These are phyloP conservation scores for Drosophila kepulauana DNA, from an alignment of 1,140 invertebrate species.

Conservation along the genomic window DNA sequence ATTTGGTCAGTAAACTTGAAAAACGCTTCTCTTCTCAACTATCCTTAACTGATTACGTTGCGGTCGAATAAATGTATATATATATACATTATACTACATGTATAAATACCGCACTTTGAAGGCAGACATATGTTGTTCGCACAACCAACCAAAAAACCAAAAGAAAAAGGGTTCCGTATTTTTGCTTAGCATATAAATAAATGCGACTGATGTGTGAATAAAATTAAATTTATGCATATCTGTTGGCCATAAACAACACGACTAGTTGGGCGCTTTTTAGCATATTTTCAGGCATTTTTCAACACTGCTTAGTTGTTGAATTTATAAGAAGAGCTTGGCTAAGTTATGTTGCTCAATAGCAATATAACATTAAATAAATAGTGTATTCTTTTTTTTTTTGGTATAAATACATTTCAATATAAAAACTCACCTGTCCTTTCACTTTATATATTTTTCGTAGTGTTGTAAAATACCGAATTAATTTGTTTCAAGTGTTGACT, in stretches of 20 bases:
- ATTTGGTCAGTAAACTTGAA: slow-evolving; percentile 47
- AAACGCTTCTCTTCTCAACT: slow-evolving; percentile 12
- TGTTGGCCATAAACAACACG: not conserved
- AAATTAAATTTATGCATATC: slow-evolving; percentile 8
- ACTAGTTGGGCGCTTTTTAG: not conserved
- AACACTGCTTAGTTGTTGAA: not conserved
- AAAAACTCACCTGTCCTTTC: no score
- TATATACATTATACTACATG: not conserved
- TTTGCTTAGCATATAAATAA: not conserved
- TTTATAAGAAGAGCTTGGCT: no score
- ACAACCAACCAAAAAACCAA: not conserved
- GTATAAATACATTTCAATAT: no score
- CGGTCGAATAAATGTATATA: not conserved
- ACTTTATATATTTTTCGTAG: no score
- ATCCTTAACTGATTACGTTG: slow-evolving; percentile 10
- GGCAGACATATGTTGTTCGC: slow-evolving; percentile 13
- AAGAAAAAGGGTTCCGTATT: slow-evolving; percentile 16
- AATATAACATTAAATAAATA: no score
- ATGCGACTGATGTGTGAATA: not conserved
- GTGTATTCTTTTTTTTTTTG: no score
- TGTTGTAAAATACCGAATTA: no score
- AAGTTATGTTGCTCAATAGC: no score
- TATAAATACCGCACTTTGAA: not conserved
- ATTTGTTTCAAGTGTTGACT: no score
- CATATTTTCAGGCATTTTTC: not conserved